Percentiles rank a stretch among this genome's conserved stretches.
phyloP scores from a whole-genome alignment of 2,888 invertebrate genomes.

The Alloplasta piceator region DNA sequence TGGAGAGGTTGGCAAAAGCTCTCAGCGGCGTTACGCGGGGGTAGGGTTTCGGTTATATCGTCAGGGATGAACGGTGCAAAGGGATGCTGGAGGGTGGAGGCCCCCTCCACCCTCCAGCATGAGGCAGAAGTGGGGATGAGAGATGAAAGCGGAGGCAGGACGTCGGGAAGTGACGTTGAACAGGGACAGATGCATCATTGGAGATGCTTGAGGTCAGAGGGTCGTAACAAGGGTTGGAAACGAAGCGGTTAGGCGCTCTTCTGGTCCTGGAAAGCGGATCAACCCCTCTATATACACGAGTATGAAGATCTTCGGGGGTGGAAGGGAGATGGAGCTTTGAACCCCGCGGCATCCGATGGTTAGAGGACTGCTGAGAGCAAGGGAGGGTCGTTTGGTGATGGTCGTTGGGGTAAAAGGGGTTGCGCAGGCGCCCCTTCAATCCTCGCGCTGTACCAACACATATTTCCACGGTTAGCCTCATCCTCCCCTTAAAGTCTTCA shows the following conservation, averaged over 20 bases:
- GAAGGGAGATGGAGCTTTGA: conserved; percentile 43
- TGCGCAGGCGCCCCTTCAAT: conserved; percentile 36
- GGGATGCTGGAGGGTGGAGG: conserved; percentile 35
- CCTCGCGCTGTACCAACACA: neutral
- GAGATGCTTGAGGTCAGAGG: neutral
- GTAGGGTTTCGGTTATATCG: conserved; percentile 13
- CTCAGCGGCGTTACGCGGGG: conserved; percentile 34
- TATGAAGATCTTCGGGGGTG: neutral
- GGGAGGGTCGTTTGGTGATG: conserved; percentile 52
- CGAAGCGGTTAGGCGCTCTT: neutral
- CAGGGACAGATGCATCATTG: conserved; percentile 5
- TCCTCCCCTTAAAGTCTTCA: conserved; percentile 5
- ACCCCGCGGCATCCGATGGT: conserved; percentile 55
- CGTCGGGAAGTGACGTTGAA: conserved; percentile 44
- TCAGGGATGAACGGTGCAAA: conserved; percentile 39
- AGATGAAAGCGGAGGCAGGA: conserved; percentile 51
- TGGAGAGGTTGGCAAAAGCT: conserved; percentile 32
- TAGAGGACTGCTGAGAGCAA: conserved; percentile 45
- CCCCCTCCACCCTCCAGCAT: too few species aligned
- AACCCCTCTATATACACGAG: neutral
- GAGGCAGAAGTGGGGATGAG: conserved; percentile 15
- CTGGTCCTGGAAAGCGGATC: neutral
- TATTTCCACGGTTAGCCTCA: conserved; percentile 37
- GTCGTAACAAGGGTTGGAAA: neutral
- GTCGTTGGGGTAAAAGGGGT: conserved; percentile 38